These are phyloP conservation scores for Limnephilus marmoratus DNA, from an alignment of 2,888 invertebrate genomes.

Conservation along the genomic window DNA sequence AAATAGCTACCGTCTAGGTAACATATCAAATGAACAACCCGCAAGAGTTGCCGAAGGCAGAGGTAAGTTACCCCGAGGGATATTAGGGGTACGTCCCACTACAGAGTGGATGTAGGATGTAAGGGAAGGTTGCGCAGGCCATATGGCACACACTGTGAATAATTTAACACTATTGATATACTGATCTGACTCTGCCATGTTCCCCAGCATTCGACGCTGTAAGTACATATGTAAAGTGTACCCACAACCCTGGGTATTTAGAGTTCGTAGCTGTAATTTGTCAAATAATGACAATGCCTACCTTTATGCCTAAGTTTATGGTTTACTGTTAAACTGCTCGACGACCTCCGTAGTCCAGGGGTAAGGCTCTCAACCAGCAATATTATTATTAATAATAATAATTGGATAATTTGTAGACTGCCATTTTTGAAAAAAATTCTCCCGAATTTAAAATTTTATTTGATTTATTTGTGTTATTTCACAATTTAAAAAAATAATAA, in stretches of 20 bases:
- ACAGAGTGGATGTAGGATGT: neutral
- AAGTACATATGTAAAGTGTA: neutral
- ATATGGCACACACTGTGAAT: neutral
- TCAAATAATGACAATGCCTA: neutral
- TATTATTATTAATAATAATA: no score
- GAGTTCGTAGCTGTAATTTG: neutral
- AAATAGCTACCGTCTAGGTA: neutral
- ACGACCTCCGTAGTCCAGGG: no score
- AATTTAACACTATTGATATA: neutral
- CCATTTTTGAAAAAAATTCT: no score
- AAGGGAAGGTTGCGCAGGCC: neutral
- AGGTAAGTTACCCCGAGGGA: neutral
- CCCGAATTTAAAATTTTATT: no score
- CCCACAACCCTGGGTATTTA: no score
- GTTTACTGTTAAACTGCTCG: neutral
- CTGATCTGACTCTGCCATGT: neutral
- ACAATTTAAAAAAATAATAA: no score
- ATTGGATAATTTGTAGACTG: no score
- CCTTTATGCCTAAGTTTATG: neutral
- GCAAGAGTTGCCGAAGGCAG: neutral
- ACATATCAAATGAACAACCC: neutral
- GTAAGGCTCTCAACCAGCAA: no score
- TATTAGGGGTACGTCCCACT: neutral
- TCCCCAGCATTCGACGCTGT: neutral
- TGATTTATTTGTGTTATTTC: no score